Evolutionary conservation across 2,888 invertebrate species (phyloP).

Genomic region (Cryptosula pallasiana): DNA sequence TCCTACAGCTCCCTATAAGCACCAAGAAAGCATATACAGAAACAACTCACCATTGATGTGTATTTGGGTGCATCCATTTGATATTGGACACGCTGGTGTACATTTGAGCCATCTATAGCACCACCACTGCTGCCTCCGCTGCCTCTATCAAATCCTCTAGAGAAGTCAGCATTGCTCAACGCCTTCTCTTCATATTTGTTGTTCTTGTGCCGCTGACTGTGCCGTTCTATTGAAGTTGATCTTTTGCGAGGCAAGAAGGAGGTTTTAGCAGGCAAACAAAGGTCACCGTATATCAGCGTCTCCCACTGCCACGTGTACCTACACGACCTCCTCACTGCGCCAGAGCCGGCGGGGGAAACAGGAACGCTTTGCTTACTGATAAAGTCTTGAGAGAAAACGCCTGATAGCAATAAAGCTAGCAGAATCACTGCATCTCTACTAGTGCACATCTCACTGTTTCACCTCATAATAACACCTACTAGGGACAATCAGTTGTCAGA

Average conservation of each 20-base stretch:
- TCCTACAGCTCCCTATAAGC: slow-evolving; percentile 1
- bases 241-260: slow-evolving; percentile 3
- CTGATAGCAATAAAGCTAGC: neutral
- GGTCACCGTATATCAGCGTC: slow-evolving; percentile 7
- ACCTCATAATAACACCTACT: neutral
- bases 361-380: too few relatives aligned
- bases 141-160: too few relatives aligned
- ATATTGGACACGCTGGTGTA: slow-evolving; percentile 10
- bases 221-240: neutral
- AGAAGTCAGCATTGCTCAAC: neutral
- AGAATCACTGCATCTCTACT: neutral
- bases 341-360: too few relatives aligned
- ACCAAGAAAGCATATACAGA: neutral
- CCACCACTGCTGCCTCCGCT: too few relatives aligned
- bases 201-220: slow-evolving; percentile 5
- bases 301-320: slow-evolving; percentile 21
- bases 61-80: slow-evolving; percentile 15
- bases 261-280: slow-evolving; percentile 20
- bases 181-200: neutral
- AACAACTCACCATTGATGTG: neutral
- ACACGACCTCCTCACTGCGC: neutral
- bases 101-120: neutral
- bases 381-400: too few relatives aligned
- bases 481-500: too few relatives aligned
- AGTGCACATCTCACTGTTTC: neutral